These are phyloP conservation scores for Scophthalmus maximus DNA, from an alignment of 2,113 vertebrate genomes.

Conservation along the genomic window DNA sequence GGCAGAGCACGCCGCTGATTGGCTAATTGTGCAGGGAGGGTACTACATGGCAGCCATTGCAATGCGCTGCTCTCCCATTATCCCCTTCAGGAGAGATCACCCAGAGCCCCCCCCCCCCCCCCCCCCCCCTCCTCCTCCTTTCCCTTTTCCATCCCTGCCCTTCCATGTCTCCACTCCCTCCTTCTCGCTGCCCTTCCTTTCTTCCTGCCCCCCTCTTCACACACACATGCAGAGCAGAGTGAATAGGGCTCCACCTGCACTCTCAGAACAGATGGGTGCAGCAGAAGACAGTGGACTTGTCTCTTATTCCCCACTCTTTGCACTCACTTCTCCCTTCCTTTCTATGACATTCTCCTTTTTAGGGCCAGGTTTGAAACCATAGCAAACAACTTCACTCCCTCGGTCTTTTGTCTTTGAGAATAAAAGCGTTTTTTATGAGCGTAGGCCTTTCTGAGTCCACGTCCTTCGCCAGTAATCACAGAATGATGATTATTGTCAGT, in stretches of 20 bases:
- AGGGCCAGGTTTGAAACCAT: constrained; percentile 44
- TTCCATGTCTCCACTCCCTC: constrained; percentile 76
- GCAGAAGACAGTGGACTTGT: constrained; percentile 80
- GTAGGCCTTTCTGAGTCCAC: constrained; percentile 31
- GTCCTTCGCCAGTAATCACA: constrained; percentile 23
- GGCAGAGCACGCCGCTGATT: constrained; percentile 83
- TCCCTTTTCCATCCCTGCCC: constrained; percentile 76
- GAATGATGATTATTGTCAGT: constrained; percentile 22
- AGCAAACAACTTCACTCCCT: constrained; percentile 58
- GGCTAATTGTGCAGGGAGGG: constrained; percentile 88
- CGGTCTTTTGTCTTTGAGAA: constrained; percentile 63
- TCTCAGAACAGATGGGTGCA: constrained; percentile 84
- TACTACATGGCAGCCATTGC: constrained; percentile 87
- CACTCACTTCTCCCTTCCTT: constrained; percentile 62
- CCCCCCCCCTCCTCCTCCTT: constrained; percentile 19
- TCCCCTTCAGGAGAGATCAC: constrained; percentile 86
- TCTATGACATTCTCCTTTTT: constrained; percentile 48
- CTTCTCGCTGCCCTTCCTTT: constrained; percentile 81
- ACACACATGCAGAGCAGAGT: constrained; percentile 73
- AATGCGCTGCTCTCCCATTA: constrained; percentile 84
- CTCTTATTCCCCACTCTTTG: constrained; percentile 64
- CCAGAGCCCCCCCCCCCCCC: constrained; percentile 65
- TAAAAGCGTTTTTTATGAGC: constrained; percentile 44
- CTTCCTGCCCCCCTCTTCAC: constrained; percentile 70
- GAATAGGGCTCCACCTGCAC: constrained; percentile 87